A percentile compares a stretch with the other conserved stretches of the same genome.
phyloP scores from a whole-genome alignment of 2,797 vertebrate genomes.

The Eupleurogrammus muticus region DNA sequence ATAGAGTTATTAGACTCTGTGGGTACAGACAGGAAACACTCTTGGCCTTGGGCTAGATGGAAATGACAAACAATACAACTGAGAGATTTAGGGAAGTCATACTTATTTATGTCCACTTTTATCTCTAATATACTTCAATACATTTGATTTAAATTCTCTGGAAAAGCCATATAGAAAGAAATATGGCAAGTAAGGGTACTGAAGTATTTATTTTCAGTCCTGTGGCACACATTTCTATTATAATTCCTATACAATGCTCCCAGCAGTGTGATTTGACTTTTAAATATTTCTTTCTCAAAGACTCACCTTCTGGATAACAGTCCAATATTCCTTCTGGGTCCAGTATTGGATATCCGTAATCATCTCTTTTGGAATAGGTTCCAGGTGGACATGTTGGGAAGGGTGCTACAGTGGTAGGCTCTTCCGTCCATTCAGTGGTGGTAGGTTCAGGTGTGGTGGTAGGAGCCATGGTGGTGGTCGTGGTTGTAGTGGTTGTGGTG shows the following conservation, averaged over 20 bases:
- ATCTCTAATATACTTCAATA: slow-evolving; percentile 14
- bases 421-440: slow-evolving; percentile 84
- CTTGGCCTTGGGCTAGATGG: slow-evolving; percentile 23
- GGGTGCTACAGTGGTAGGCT: slow-evolving; percentile 63
- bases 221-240: neutral
- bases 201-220: slow-evolving; percentile 25
- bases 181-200: neutral
- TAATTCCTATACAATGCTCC: slow-evolving; percentile 7
- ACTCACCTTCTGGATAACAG: slow-evolving; percentile 92
- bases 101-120: slow-evolving; percentile 35
- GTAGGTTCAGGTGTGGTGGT: slow-evolving; percentile 84
- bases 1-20: slow-evolving; percentile 42
- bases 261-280: slow-evolving; percentile 2
- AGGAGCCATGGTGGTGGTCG: slow-evolving; percentile 74
- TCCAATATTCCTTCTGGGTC: slow-evolving; percentile 87
- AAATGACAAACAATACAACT: slow-evolving; percentile 55
- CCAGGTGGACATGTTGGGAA: slow-evolving; percentile 92
- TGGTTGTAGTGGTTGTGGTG: slow-evolving; percentile 72
- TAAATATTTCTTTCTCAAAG: neutral
- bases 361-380: slow-evolving; percentile 86
- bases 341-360: slow-evolving; percentile 86
- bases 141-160: slow-evolving; percentile 22
- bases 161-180: slow-evolving; percentile 23
- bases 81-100: slow-evolving; percentile 49
- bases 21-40: slow-evolving; percentile 48